Evolutionary conservation across 2,888 invertebrate species (phyloP), one percentile per base, ranked within the genome.

Genomic region (Tillus elongatus): DNA sequence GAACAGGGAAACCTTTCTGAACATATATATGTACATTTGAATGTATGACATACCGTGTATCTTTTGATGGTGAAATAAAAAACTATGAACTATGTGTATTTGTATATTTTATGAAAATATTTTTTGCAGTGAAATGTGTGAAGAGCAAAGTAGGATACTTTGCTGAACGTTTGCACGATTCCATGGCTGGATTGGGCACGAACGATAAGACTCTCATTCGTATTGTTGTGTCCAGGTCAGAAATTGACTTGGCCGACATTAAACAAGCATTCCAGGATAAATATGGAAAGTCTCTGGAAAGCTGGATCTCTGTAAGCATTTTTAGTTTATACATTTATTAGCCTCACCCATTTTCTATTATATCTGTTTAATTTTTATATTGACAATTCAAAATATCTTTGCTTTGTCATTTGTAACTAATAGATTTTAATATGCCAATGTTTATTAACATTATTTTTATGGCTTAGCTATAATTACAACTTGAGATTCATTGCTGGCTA

Each of bases 181-280:
- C 87, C 47, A 91, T 95, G 91, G 82, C 85, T 64, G 93, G 95
- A 30, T 55, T 89, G 54, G 89, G 82, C 30, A 93, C 93, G 45
- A 89, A 86, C 59, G 92, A 95, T 64, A 84, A 85, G 63, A 88
- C 90, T 41, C 72, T 95, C 51, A 91, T 93, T 59, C 82, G 93
- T 61, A 88, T 95, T 54, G 68, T 92, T 47, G 91, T 92, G 37
- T 87, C 90, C 51, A 80, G 91, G 63, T 84, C 86, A 38, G 87
- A 91, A 72, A 88, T 90, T 53, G 93, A 93, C 66, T 74, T 93
- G 56, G 89, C 87, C 37, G 89, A 90, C 63, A 89, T 95, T 60
- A 92, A 91, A 63, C 81, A 83, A 60, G 89, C 89, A 46, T 95
- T 90, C 72, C 72, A 82, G 53, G 82, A 83, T 52, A 71, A 74